phyloP scores from a whole-genome alignment of 2,888 invertebrate species.

The Caenorhabditis wallacei region DNA sequence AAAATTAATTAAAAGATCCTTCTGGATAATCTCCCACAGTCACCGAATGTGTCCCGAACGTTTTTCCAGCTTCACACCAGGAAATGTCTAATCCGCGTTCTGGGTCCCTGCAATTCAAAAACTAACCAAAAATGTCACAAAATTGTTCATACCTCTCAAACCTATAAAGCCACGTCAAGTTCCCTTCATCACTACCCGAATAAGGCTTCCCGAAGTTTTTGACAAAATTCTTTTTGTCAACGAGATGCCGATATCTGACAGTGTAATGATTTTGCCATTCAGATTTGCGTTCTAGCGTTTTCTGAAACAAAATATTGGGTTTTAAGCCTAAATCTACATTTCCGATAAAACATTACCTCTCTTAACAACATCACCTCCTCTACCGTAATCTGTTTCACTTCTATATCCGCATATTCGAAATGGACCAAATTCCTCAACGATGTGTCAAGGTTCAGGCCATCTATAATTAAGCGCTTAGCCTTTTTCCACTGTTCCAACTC shows the following conservation, averaged over 20 bases:
- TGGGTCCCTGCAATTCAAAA: too few relatives aligned
- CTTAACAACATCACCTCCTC: not conserved
- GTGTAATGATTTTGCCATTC: too few relatives aligned
- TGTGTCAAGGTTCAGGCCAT: not conserved
- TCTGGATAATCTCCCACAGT: too few relatives aligned
- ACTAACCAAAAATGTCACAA: too few relatives aligned
- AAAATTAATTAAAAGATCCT: too few relatives aligned
- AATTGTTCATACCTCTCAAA: too few relatives aligned
- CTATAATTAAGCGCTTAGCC: not conserved
- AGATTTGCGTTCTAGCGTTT: too few relatives aligned
- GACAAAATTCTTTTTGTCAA: not conserved
- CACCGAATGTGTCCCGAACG: too few relatives aligned
- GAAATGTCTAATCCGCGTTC: too few relatives aligned
- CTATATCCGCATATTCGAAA: not conserved
- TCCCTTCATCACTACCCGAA: not conserved
- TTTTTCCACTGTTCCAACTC: conserved; percentile 3
- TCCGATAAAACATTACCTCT: not conserved
- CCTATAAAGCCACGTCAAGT: not conserved
- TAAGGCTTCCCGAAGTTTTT: not conserved
- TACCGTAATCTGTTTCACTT: not conserved
- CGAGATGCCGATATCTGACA: not conserved
- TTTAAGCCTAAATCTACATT: too few relatives aligned
- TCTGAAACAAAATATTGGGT: too few relatives aligned
- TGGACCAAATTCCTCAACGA: not conserved
- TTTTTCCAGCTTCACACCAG: too few relatives aligned